A percentile compares a stretch with the other conserved stretches of the same genome.
Conservation (phyloP, 2,797 vertebrate genomes). For the Euphonia xanthogaster region DNA sequence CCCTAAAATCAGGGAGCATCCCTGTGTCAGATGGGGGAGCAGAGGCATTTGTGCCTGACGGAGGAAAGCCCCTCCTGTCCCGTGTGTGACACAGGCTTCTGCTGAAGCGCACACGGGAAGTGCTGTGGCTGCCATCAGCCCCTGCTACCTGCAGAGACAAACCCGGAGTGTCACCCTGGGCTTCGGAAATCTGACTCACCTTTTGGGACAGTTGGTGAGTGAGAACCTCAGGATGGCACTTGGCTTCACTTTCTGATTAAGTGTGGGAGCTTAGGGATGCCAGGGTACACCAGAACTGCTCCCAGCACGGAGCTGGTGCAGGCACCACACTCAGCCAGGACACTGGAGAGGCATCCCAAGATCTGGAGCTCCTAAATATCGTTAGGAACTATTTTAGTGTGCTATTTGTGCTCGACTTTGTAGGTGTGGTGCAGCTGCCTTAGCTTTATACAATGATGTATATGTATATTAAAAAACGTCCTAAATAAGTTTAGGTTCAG, state of each 20-base stretch:
- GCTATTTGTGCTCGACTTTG: not conserved
- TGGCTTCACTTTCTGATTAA: not conserved
- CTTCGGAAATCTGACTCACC: not conserved
- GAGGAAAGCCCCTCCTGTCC: not conserved
- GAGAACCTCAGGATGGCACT: not conserved
- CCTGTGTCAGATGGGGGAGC: not conserved
- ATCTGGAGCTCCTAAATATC: not conserved
- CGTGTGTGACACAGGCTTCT: not conserved
- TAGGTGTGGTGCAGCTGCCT: not conserved
- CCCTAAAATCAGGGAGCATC: not conserved
- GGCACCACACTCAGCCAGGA: not conserved
- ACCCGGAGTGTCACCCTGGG: not conserved
- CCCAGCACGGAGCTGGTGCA: not conserved
- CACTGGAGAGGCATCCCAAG: not conserved
- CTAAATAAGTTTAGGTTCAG: not conserved
- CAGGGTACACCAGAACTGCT: not conserved
- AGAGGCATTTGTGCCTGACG: not conserved
- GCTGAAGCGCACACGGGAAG: not conserved
- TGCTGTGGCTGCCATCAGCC: not conserved
- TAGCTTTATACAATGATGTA: not conserved
- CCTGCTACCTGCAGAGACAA: not conserved
- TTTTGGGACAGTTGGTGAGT: not conserved
- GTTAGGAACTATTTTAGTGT: not conserved
- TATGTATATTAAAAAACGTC: not conserved
- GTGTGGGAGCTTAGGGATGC: not conserved